Conservation (phyloP, 2,888 invertebrate species). For the Brachyptera risi region DNA sequence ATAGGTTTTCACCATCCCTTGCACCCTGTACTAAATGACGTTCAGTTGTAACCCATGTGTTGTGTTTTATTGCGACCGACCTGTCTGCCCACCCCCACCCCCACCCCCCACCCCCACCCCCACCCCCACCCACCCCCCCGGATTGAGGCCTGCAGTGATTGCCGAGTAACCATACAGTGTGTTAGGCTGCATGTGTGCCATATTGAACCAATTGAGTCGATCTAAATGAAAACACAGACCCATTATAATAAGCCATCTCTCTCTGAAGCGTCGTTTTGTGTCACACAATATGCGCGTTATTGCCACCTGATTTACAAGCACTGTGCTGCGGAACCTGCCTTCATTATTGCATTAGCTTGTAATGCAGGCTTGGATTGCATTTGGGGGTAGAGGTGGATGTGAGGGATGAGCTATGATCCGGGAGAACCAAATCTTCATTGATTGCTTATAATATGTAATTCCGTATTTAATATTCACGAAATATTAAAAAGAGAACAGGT, state of each 20-base stretch:
- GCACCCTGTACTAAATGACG: slow-evolving; percentile 3
- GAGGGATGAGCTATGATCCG: too few relatives aligned
- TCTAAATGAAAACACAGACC: slow-evolving; percentile 20
- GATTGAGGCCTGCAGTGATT: slow-evolving; percentile 20
- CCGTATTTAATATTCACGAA: too few relatives aligned
- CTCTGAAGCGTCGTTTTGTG: background rate
- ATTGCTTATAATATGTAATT: too few relatives aligned
- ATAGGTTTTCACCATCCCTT: too few relatives aligned
- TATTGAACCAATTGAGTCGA: slow-evolving; percentile 31
- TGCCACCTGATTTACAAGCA: background rate
- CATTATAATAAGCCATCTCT: slow-evolving; percentile 20
- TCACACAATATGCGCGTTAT: background rate
- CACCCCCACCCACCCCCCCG: background rate
- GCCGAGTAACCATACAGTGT: slow-evolving; percentile 13
- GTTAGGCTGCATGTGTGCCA: slow-evolving; percentile 19
- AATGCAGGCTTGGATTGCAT: too few relatives aligned
- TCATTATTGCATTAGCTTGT: too few relatives aligned
- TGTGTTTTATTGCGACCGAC: slow-evolving; percentile 32
- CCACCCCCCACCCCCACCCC: slow-evolving; percentile 9
- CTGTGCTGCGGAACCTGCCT: too few relatives aligned
- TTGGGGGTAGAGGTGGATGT: too few relatives aligned
- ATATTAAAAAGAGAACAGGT: too few relatives aligned
- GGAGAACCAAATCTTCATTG: too few relatives aligned
- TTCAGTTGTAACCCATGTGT: slow-evolving; percentile 1
- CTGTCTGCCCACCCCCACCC: slow-evolving; percentile 26